phyloP scores from a whole-genome alignment of 2,888 invertebrate species.

The Hoplodrina ambigua region DNA sequence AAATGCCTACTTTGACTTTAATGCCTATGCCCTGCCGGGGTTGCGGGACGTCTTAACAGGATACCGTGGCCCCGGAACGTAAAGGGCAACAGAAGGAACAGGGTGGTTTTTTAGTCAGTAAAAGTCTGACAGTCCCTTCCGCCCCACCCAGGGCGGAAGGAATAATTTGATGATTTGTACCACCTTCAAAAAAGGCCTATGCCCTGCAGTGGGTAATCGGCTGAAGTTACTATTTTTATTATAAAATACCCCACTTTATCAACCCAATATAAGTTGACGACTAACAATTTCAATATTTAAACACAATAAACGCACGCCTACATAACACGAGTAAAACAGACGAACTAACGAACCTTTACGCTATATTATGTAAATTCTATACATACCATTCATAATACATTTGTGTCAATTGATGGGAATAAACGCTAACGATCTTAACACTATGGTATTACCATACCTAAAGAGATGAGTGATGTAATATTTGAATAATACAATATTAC shows the following conservation, averaged over 20 bases:
- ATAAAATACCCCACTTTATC: conserved; percentile 46
- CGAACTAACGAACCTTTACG: conserved; percentile 67
- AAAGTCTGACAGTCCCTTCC: too few species aligned
- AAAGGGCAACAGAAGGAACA: too few species aligned
- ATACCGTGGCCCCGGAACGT: too few species aligned
- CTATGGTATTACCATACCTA: conserved; percentile 55
- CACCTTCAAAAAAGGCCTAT: too few species aligned
- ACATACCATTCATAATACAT: conserved; percentile 54
- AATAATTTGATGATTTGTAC: too few species aligned
- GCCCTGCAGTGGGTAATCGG: too few species aligned
- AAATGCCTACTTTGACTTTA: too few species aligned
- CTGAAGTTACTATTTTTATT: too few species aligned
- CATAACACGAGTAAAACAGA: conserved; percentile 52
- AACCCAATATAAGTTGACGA: conserved; percentile 32
- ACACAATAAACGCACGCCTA: conserved; percentile 56
- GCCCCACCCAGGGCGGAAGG: too few species aligned
- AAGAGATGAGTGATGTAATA: conserved; percentile 35
- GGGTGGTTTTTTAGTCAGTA: too few species aligned
- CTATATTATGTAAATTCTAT: conserved; percentile 58
- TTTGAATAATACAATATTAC: conserved; percentile 26
- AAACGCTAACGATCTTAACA: conserved; percentile 64
- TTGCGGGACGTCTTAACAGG: too few species aligned
- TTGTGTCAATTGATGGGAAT: conserved; percentile 67
- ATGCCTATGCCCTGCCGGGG: too few species aligned
- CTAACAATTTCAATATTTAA: conserved; percentile 38